Base-by-base conservation (phyloP, 1,140 invertebrate species). In the Ephestia elutella region DNA sequence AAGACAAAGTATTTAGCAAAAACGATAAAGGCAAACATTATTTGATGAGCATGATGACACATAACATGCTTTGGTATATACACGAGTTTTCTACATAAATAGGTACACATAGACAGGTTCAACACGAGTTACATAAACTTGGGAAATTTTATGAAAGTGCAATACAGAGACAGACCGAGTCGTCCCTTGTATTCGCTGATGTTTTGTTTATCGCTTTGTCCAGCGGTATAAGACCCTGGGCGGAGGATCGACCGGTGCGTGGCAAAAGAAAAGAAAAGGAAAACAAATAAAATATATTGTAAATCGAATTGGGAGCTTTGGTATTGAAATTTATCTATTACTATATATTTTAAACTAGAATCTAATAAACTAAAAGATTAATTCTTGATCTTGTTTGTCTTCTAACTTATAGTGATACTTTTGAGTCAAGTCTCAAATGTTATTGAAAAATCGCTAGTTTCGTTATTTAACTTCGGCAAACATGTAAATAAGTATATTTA, bases 191-290 rank as follows among this genome's bases (percentile, higher is more conserved):
- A 71, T 77, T 77, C 75, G 73, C 75, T 75, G 84, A 84, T 65
- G 82, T 66, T 84, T 85, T 81, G 81, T 82, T 87, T 75, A 84
- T 87, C 75, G 81, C 82, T 86, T 86, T 87, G 71, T 84, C 81
- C 82, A 84, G 75, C 77, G 81, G 78, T 76, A 87, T 85, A 78
- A 82, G 81, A 82, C 80, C 84, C 84, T 80, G 73, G 66, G 72
- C 63, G 70, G 70, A 69, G 56, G 66, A 68, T 68, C 72, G 75
- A 69, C 74, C 75, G 79, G 74, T 71, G 75, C 71, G 72, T 75
- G 71, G 75, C 73, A 68, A 71, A 67, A 75, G 62, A 70, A 80
- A 80, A 78, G 82, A 63, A 76, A 81, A 57, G 74, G 70, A 73
- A 73, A 75, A 71, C 59, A 81, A 76, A 82, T 75, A 78, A 75